phyloP scores from a whole-genome alignment of 2,888 invertebrate species.

The Leptopilina drosophilae region DNA sequence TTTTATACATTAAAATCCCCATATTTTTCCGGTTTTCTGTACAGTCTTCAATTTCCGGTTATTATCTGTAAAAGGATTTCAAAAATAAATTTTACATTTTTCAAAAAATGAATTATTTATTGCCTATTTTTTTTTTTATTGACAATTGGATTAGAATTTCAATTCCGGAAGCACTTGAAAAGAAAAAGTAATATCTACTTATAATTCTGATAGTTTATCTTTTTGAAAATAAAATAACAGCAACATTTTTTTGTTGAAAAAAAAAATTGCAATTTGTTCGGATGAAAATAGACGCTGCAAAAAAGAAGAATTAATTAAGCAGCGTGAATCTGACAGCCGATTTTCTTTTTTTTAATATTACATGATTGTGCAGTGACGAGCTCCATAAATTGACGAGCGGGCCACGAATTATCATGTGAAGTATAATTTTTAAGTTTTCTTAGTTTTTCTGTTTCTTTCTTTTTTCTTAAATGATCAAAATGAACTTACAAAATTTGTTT shows the following conservation, averaged over 20 bases:
- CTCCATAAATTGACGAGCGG: conserved; percentile 52
- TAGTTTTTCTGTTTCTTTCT: not conserved
- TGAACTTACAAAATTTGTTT: conserved; percentile 71
- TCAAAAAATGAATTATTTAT: conserved; percentile 5
- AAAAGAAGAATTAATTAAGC: conserved; percentile 41
- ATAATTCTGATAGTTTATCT: too few species aligned
- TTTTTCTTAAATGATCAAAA: conserved; percentile 21
- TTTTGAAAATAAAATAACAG: too few species aligned
- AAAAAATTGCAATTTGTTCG: conserved; percentile 50
- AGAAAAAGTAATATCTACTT: not conserved
- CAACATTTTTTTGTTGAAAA: too few species aligned
- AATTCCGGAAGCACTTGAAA: conserved; percentile 1
- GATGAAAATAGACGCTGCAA: conserved; percentile 62
- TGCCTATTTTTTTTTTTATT: not conserved
- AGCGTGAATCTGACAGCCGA: conserved; percentile 67
- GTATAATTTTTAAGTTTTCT: too few species aligned
- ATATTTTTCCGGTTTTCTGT: conserved; percentile 62
- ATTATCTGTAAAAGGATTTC: conserved; percentile 65
- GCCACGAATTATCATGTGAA: conserved; percentile 61
- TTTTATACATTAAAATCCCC: conserved; percentile 57
- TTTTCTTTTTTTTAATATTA: conserved; percentile 61
- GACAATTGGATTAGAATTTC: not conserved
- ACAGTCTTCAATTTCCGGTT: conserved; percentile 70
- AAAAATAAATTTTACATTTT: conserved; percentile 35
- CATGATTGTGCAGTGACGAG: conserved; percentile 70